phyloP scores from a whole-genome alignment of 2,888 invertebrate genomes.

The Caenorhabditis panamensis region DNA sequence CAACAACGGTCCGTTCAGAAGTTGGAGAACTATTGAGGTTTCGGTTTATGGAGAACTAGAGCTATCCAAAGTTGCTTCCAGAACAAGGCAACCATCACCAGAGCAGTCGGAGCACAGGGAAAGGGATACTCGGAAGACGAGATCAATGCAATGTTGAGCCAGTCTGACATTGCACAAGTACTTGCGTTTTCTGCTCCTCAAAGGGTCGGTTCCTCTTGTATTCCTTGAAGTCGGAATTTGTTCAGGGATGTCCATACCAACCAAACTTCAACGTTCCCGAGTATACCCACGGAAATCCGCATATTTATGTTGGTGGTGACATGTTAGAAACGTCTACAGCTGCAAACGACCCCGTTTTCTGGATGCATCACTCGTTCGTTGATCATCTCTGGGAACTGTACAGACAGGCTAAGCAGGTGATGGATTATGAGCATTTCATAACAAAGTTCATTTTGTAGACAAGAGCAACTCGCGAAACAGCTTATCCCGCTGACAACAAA shows the following conservation, averaged over 20 bases:
- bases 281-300: constrained; percentile 78
- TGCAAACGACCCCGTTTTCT: constrained; percentile 82
- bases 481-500: constrained; percentile 70
- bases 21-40: constrained; percentile 78
- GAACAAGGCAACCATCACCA: constrained; percentile 64
- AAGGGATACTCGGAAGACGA: constrained; percentile 71
- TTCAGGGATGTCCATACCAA: constrained; percentile 63
- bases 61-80: too few relatives aligned
- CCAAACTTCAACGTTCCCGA: constrained; percentile 74
- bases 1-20: constrained; percentile 79
- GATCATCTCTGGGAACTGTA: constrained; percentile 82
- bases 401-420: constrained; percentile 68
- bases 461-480: constrained; percentile 68
- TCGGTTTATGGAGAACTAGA: too few relatives aligned
- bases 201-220: constrained; percentile 37
- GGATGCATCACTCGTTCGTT: constrained; percentile 81
- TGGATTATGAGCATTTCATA: not conserved
- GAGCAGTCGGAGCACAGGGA: constrained; percentile 71
- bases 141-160: constrained; percentile 64
- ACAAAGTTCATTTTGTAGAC: constrained; percentile 33
- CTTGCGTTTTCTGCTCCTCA: constrained; percentile 74
- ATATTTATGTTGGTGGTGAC: constrained; percentile 81
- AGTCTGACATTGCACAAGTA: constrained; percentile 69
- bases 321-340: constrained; percentile 80
- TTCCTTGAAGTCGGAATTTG: not conserved